Conservation (phyloP, 2,888 invertebrate genomes). For the Synanthedon andrenaeformis region DNA sequence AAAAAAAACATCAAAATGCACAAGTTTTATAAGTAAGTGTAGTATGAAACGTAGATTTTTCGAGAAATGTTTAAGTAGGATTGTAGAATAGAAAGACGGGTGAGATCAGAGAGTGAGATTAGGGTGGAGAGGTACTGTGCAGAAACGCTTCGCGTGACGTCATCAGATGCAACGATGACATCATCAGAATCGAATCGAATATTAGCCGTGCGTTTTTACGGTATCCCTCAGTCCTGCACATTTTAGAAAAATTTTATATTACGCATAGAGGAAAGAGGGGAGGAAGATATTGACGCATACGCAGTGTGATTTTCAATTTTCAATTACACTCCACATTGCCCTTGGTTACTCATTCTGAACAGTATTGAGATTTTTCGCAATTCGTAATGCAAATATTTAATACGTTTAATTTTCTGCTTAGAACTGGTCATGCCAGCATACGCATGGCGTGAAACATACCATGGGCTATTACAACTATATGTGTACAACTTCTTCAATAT, state of each 20-base stretch:
- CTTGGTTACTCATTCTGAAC: too few species aligned
- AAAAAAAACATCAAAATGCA: conserved; percentile 40
- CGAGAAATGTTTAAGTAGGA: conserved; percentile 65
- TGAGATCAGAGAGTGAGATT: conserved; percentile 48
- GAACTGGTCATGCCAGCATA: too few species aligned
- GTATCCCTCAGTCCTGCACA: background rate
- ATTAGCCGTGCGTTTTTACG: background rate
- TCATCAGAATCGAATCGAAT: too few species aligned
- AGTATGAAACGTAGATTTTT: conserved; percentile 62
- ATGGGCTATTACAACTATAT: too few species aligned
- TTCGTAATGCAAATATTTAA: too few species aligned
- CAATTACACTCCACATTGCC: too few species aligned
- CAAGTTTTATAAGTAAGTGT: conserved; percentile 47
- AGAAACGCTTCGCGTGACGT: conserved; percentile 16
- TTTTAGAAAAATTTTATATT: conserved; percentile 2
- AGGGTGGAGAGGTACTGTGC: conserved; percentile 25
- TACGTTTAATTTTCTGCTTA: too few species aligned
- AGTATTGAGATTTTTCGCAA: too few species aligned
- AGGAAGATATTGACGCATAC: background rate
- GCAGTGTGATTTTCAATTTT: background rate
- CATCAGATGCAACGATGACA: too few species aligned
- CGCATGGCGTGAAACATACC: too few species aligned
- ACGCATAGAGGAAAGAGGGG: background rate
- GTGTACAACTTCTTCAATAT: too few species aligned
- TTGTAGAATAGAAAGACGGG: conserved; percentile 27